These are phyloP conservation scores for Halocynthia aurantium DNA, from an alignment of 23 tunicate species.

Conservation along the genomic window DNA sequence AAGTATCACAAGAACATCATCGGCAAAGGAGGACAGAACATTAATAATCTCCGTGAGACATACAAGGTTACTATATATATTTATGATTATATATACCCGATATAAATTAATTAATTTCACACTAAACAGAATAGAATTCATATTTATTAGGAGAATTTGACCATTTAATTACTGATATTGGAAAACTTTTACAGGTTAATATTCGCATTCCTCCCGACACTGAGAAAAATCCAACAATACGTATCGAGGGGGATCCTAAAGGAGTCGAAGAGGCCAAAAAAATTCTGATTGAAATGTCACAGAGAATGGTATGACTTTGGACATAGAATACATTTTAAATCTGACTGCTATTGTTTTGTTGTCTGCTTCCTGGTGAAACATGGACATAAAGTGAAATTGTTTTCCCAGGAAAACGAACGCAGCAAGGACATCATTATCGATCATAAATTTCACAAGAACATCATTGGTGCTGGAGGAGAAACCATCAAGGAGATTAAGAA, in stretches of 20 bases:
- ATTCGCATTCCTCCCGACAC: constrained; percentile 87
- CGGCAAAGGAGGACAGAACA: constrained; percentile 93
- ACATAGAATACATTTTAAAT: neutral
- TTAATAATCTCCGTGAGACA: constrained; percentile 81
- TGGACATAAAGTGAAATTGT: neutral
- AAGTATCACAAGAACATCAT: constrained; percentile 85
- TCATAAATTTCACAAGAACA: constrained; percentile 81
- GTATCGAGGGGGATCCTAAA: constrained; percentile 93
- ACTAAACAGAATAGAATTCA: neutral
- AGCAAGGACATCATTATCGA: constrained; percentile 69
- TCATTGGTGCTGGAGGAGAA: constrained; percentile 96
- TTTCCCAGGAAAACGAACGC: constrained; percentile 80
- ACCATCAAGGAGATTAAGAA: constrained; percentile 66
- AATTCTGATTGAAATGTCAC: constrained; percentile 47
- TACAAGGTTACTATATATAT: constrained; percentile 47
- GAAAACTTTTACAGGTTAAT: constrained; percentile 38
- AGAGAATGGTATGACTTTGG: constrained; percentile 52
- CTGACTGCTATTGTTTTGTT: neutral
- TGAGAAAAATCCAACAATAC: constrained; percentile 57
- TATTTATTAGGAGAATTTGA: neutral
- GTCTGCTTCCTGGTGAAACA: neutral
- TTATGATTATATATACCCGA: no score
- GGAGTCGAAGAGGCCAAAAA: constrained; percentile 82
- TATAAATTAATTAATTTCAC: neutral
- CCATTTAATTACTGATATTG: neutral